These are phyloP conservation scores for Etheostoma spectabile DNA, from an alignment of 2,113 vertebrate species.

Conservation along the genomic window DNA sequence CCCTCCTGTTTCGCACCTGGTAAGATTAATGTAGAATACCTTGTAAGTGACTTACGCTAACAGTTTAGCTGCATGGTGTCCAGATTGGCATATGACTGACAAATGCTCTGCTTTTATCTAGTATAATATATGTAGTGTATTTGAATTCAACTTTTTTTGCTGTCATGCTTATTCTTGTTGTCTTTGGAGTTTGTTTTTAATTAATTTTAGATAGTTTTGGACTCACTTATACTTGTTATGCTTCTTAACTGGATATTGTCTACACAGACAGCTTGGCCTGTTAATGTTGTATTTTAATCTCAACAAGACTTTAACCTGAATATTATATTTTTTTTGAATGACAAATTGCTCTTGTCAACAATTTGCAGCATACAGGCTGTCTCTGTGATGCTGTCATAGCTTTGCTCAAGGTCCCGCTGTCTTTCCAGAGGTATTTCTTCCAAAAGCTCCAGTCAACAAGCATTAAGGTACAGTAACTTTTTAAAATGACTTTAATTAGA, in stretches of 20 bases:
- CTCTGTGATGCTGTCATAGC: conserved; percentile 94
- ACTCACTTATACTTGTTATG: background rate
- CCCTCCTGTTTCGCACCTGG: conserved; percentile 95
- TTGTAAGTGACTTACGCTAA: background rate
- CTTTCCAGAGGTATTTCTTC: conserved; percentile 98
- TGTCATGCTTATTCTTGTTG: background rate
- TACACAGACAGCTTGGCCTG: background rate
- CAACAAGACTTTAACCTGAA: background rate
- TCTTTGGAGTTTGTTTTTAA: background rate
- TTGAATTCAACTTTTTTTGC: background rate
- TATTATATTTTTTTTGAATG: no score
- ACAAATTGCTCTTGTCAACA: background rate
- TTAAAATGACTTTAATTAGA: background rate
- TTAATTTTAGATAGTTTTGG: background rate
- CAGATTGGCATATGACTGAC: background rate
- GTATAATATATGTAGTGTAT: background rate
- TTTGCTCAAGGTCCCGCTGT: conserved; percentile 95
- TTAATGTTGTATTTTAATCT: background rate
- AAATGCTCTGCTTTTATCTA: background rate
- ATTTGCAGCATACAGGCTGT: conserved; percentile 92
- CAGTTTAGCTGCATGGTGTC: background rate
- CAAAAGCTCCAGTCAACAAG: conserved; percentile 98
- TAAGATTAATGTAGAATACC: conserved; percentile 61
- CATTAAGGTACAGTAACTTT: conserved; percentile 89
- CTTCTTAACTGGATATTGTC: background rate